Evolutionary conservation across 2,888 invertebrate genomes (phyloP).

Genomic region (Cartodere bifasciata): DNA sequence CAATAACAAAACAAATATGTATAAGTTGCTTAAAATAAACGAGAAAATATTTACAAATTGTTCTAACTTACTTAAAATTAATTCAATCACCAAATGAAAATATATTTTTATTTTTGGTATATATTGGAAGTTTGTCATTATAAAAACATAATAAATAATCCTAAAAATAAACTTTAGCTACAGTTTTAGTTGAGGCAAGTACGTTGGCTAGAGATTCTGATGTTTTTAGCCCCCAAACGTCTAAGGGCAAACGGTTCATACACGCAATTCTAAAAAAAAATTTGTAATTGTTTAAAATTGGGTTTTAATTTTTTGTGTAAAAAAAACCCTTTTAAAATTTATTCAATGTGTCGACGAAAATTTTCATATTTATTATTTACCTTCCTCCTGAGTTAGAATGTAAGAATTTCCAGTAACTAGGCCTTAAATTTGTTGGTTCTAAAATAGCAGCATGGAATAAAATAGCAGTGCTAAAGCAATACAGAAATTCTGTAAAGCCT

Average conservation of each 20-base stretch:
- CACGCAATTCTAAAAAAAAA: constrained; percentile 39
- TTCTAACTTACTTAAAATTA: no score
- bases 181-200: constrained; percentile 35
- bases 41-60: no score
- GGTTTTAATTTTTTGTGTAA: no score
- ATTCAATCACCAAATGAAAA: no score
- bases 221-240: constrained; percentile 47
- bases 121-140: no score
- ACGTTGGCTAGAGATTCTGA: constrained; percentile 37
- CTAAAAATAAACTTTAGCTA: constrained; percentile 7
- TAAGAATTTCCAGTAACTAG: constrained; percentile 76
- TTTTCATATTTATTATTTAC: constrained; percentile 30
- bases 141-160: constrained; percentile 7
- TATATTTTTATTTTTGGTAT: no score
- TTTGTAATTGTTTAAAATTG: no score
- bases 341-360: no score
- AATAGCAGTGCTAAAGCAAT: constrained; percentile 63
- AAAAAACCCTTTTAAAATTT: no score
- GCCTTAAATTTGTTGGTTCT: constrained; percentile 64
- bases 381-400: constrained; percentile 59
- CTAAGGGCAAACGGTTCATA: constrained; percentile 45
- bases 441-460: constrained; percentile 67
- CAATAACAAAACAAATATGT: no score
- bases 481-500: constrained; percentile 57
- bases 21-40: no score